Conservation (phyloP, 1,140 invertebrate genomes). For the Laupala kohalensis region DNA sequence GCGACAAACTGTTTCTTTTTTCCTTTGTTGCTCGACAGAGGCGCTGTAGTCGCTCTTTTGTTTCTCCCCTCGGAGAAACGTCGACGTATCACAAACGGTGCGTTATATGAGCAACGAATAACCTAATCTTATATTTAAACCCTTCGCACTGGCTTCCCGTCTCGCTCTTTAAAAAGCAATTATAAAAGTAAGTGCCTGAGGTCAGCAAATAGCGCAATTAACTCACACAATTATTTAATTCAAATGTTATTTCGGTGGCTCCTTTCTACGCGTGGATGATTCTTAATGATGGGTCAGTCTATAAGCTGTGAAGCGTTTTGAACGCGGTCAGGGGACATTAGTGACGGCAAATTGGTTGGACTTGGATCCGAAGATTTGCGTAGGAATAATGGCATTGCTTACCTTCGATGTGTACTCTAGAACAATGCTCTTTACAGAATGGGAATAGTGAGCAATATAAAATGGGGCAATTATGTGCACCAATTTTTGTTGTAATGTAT, state of each 20-base stretch:
- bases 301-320: too few species aligned
- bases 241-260: background rate
- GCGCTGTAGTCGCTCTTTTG: background rate
- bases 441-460: too few species aligned
- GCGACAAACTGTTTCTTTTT: background rate
- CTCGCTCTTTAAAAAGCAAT: background rate
- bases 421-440: too few species aligned
- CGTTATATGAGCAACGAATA: background rate
- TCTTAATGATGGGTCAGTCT: background rate
- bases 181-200: background rate
- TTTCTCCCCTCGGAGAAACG: background rate
- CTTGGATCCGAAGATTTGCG: too few species aligned
- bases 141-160: background rate
- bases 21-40: conserved; percentile 7
- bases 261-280: background rate
- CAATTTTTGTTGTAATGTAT: background rate
- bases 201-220: background rate
- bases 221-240: background rate
- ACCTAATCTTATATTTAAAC: background rate
- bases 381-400: too few species aligned
- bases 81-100: background rate
- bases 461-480: too few species aligned
- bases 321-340: too few species aligned
- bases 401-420: too few species aligned
- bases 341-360: too few species aligned